phyloP scores from a whole-genome alignment of 1,140 invertebrate genomes.

The Trachelipus rathkii region DNA sequence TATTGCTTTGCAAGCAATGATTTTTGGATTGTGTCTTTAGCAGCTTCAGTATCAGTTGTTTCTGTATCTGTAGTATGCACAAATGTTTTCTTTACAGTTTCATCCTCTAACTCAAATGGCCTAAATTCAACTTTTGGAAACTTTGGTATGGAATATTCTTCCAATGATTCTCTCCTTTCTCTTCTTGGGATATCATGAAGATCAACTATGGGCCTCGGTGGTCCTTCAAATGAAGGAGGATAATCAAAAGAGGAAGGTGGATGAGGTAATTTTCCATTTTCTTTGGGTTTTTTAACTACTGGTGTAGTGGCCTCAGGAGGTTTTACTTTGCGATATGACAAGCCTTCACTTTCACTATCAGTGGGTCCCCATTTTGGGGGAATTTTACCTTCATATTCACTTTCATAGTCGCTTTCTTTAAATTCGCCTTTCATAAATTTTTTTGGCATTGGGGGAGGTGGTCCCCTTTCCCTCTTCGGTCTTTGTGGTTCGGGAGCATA shows the following conservation, averaged over 20 bases:
- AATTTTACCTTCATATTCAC: slow-evolving; percentile 64
- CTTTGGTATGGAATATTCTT: slow-evolving; percentile 41
- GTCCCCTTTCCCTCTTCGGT: slow-evolving; percentile 45
- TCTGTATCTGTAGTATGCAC: slow-evolving; percentile 24
- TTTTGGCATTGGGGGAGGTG: slow-evolving; percentile 58
- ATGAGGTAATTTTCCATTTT: slow-evolving; percentile 57
- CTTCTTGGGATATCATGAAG: slow-evolving; percentile 42
- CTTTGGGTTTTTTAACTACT: slow-evolving; percentile 44
- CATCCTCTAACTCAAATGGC: slow-evolving; percentile 37
- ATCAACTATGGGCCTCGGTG: slow-evolving; percentile 52
- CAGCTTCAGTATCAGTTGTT: slow-evolving; percentile 32
- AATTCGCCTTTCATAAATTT: slow-evolving; percentile 68
- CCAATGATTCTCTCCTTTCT: slow-evolving; percentile 45
- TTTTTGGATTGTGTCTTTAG: neutral
- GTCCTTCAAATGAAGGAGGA: slow-evolving; percentile 55
- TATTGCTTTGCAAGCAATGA: slow-evolving; percentile 24
- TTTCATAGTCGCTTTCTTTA: slow-evolving; percentile 67
- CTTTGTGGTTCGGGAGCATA: slow-evolving; percentile 50
- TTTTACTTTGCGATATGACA: slow-evolving; percentile 59
- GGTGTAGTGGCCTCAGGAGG: slow-evolving; percentile 51
- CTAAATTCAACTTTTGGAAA: slow-evolving; percentile 44
- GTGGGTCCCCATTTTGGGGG: slow-evolving; percentile 56
- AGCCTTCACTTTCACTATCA: slow-evolving; percentile 52
- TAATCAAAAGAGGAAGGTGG: slow-evolving; percentile 62
- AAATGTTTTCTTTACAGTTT: slow-evolving; percentile 14